These are phyloP conservation scores for Heliconius hewitsoni DNA, from an alignment of 1,140 invertebrate species.

Conservation along the genomic window DNA sequence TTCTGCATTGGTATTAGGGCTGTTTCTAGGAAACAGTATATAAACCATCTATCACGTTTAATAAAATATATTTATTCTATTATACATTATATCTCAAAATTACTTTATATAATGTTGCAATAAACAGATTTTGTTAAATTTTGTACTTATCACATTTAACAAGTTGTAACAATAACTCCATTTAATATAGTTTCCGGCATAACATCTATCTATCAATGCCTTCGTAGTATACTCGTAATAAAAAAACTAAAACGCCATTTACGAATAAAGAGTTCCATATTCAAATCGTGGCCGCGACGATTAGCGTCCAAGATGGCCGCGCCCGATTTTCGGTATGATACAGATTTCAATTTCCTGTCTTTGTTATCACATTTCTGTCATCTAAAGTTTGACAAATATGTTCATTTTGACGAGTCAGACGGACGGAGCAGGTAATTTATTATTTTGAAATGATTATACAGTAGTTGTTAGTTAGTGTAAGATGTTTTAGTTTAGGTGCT, in stretches of 20 bases:
- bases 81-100: no score
- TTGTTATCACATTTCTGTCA: constrained; percentile 65
- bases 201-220: constrained; percentile 53
- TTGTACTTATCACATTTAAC: background rate
- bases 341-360: constrained; percentile 78
- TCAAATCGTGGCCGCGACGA: constrained; percentile 68
- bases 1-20: no score
- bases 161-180: constrained; percentile 13
- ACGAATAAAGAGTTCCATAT: constrained; percentile 73
- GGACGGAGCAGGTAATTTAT: constrained; percentile 65
- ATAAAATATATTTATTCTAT: no score
- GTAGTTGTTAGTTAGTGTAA: constrained; percentile 25
- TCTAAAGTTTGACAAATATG: constrained; percentile 78
- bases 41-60: no score
- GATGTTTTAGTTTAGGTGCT: background rate
- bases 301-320: constrained; percentile 73
- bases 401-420: constrained; percentile 73
- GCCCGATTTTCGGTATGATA: constrained; percentile 73
- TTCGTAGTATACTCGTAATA: constrained; percentile 30
- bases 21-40: no score
- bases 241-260: constrained; percentile 62
- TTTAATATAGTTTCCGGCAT: constrained; percentile 55
- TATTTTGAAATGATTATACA: constrained; percentile 41
- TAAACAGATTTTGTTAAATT: background rate
- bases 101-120: background rate